A percentile compares a stretch with the other conserved stretches of the same genome.
Conservation (phyloP, 1,140 invertebrate species). For the Zaprionus gabonicus region DNA sequence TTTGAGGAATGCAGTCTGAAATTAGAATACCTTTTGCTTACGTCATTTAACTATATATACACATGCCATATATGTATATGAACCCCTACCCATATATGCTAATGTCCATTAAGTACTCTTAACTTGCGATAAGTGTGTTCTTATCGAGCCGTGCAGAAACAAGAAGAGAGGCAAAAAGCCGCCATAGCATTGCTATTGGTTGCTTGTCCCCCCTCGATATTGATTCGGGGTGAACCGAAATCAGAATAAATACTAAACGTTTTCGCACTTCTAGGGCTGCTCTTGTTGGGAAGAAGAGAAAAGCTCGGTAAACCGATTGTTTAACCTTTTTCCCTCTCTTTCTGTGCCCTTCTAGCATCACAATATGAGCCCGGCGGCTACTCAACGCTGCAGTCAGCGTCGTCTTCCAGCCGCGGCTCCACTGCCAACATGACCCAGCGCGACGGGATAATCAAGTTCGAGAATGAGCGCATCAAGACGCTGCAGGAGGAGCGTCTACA, state of each 20-base stretch:
- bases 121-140: constrained; percentile 42
- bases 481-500: constrained; percentile 98
- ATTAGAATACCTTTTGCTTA: not conserved
- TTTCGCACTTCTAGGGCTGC: constrained; percentile 54
- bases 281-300: not conserved
- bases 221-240: constrained; percentile 31
- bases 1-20: not conserved
- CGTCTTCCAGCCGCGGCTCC: constrained; percentile 85
- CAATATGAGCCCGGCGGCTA: constrained; percentile 90
- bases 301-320: constrained; percentile 38
- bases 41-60: not conserved
- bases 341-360: constrained; percentile 85
- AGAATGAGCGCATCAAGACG: constrained; percentile 97
- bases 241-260: constrained; percentile 66
- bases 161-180: not conserved
- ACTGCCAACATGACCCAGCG: constrained; percentile 93
- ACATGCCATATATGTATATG: not conserved
- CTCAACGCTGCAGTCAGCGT: constrained; percentile 85
- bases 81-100: constrained; percentile 1
- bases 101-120: constrained; percentile 37
- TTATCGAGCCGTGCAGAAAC: constrained; percentile 31
- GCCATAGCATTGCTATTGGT: not conserved
- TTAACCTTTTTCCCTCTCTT: constrained; percentile 9
- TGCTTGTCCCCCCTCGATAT: constrained; percentile 1
- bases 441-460: constrained; percentile 96